Evolutionary conservation across 1,140 invertebrate species (phyloP).

Genomic region (Neodiprion pinetum): DNA sequence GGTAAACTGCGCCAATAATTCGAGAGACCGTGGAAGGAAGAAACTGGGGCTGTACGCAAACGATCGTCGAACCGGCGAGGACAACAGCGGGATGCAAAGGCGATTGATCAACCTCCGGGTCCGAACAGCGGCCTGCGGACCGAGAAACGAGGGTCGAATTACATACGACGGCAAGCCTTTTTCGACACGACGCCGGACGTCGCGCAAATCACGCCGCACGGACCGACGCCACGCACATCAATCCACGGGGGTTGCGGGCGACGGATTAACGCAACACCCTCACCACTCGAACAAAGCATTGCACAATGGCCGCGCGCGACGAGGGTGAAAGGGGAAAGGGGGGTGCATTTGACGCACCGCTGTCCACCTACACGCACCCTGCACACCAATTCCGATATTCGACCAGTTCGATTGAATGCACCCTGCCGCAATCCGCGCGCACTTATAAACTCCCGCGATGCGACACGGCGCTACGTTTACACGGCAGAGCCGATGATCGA

Average conservation of each 20-base stretch:
- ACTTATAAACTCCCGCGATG: too few species aligned
- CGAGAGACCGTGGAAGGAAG: neutral
- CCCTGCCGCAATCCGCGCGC: too few species aligned
- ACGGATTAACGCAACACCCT: neutral
- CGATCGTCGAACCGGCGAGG: neutral
- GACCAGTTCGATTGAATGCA: too few species aligned
- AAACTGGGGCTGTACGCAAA: neutral
- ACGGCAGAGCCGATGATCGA: too few species aligned
- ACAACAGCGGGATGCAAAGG: neutral
- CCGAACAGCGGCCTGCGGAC: neutral
- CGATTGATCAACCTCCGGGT: neutral
- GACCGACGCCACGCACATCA: neutral
- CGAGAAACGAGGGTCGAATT: neutral
- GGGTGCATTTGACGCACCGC: neutral
- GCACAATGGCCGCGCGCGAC: neutral
- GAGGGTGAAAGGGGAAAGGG: neutral
- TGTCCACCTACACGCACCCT: too few species aligned
- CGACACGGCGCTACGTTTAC: too few species aligned
- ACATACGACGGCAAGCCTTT: neutral
- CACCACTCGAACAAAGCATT: conserved; percentile 1
- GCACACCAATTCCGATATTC: too few species aligned
- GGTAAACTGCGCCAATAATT: conserved; percentile 12
- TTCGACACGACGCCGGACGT: neutral
- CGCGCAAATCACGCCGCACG: neutral
- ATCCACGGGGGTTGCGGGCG: neutral